Percentiles rank a stretch among this genome's conserved stretches.
Conservation (phyloP, 2,113 vertebrate species). For the Galemys pyrenaicus region DNA sequence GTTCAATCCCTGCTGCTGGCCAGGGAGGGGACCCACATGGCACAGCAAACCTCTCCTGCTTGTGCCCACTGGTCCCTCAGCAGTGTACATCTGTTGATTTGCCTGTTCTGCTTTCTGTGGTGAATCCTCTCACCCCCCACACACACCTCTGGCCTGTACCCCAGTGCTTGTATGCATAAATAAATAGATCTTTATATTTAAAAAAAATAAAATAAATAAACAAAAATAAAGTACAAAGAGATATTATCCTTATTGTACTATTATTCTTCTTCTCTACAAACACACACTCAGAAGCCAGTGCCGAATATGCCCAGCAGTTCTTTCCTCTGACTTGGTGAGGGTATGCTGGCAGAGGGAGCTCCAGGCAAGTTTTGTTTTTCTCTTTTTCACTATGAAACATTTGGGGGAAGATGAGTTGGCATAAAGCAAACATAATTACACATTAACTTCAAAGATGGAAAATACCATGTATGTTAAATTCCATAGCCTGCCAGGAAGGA, state of each 20-base stretch:
- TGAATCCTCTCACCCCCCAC: no score
- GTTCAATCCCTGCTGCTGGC: no score
- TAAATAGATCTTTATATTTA: no score
- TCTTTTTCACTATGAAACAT: conserved; percentile 38
- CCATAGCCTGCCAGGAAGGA: conserved; percentile 37
- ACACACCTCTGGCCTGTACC: no score
- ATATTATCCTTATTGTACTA: not conserved
- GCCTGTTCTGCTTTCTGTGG: no score
- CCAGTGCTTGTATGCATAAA: no score
- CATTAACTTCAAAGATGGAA: conserved; percentile 48
- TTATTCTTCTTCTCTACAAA: not conserved
- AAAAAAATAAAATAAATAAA: no score
- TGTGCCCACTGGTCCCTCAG: no score
- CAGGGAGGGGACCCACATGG: no score
- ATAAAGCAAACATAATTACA: conserved; percentile 46
- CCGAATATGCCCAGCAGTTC: not conserved
- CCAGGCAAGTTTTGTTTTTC: not conserved
- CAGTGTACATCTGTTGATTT: no score
- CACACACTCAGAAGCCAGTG: not conserved
- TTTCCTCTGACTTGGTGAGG: not conserved
- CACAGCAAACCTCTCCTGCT: no score
- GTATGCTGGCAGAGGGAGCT: not conserved
- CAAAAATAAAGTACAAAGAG: no score
- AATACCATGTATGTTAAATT: conserved; percentile 27
- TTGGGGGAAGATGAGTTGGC: not conserved